Conservation (phyloP, 2,797 vertebrate genomes). For the Chromobotia macracanthus region DNA sequence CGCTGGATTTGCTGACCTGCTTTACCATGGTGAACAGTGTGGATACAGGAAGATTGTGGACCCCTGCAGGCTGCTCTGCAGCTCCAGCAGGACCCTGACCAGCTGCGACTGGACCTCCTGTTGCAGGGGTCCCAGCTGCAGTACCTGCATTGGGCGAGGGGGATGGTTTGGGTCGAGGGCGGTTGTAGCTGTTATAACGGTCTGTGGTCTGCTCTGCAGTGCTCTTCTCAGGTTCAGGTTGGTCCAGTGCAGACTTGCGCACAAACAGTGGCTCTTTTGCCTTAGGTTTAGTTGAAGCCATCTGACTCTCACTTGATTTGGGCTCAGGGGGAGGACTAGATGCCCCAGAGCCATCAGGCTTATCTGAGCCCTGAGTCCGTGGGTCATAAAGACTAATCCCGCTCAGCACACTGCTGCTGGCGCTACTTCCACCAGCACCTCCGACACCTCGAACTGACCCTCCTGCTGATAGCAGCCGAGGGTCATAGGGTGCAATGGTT, state of each 20-base stretch:
- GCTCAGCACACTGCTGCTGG: conserved; percentile 84
- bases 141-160: conserved; percentile 68
- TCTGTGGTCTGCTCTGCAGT: conserved; percentile 73
- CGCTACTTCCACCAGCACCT: conserved; percentile 62
- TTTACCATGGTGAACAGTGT: conserved; percentile 87
- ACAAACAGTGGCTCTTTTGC: conserved; percentile 88
- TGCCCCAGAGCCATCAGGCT: conserved; percentile 71
- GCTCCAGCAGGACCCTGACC: conserved; percentile 50
- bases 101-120: conserved; percentile 46
- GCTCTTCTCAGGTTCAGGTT: conserved; percentile 81
- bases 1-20: conserved; percentile 78
- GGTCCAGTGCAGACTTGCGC: conserved; percentile 89
- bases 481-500: conserved; percentile 87
- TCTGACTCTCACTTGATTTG: conserved; percentile 69
- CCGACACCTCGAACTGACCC: conserved; percentile 77
- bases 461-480: conserved; percentile 83
- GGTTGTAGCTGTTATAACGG: conserved; percentile 94
- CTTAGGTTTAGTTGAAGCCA: conserved; percentile 74
- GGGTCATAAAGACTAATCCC: conserved; percentile 93
- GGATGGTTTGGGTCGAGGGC: conserved; percentile 83
- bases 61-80: conserved; percentile 68
- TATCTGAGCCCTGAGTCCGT: conserved; percentile 74
- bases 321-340: conserved; percentile 71
- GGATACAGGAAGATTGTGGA: conserved; percentile 90
- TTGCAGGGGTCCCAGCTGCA: conserved; percentile 57